These are phyloP conservation scores for Malacoraja senta DNA, from an alignment of 2,797 vertebrate genomes.

Conservation along the genomic window DNA sequence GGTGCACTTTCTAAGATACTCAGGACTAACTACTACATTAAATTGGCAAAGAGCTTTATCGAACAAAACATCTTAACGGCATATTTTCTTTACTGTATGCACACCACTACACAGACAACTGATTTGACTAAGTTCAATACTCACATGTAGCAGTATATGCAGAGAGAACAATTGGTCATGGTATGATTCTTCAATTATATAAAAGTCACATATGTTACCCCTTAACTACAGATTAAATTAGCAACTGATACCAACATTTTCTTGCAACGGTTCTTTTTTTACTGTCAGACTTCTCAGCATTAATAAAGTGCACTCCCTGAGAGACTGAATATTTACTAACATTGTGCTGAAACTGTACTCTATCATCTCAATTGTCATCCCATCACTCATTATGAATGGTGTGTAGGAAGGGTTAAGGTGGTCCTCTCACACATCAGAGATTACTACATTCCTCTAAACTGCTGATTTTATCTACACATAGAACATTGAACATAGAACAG, in stretches of 20 bases:
- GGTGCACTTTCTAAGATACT: too few relatives aligned
- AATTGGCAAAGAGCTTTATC: too few relatives aligned
- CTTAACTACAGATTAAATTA: background rate
- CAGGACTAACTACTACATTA: too few relatives aligned
- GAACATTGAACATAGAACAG: too few relatives aligned
- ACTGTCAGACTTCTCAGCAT: background rate
- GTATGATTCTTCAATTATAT: too few relatives aligned
- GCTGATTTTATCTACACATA: background rate
- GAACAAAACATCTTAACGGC: too few relatives aligned
- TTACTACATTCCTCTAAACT: background rate
- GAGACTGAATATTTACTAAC: background rate
- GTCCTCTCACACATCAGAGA: background rate
- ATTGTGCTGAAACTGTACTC: background rate
- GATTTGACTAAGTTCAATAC: too few relatives aligned
- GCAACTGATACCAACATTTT: background rate
- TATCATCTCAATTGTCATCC: background rate
- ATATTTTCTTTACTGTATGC: too few relatives aligned
- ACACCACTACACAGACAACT: too few relatives aligned
- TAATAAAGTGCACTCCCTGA: background rate
- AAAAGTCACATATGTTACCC: too few relatives aligned
- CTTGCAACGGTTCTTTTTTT: background rate
- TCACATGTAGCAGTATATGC: too few relatives aligned
- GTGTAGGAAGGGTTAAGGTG: background rate
- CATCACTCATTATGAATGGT: background rate
- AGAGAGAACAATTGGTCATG: too few relatives aligned